These are phyloP conservation scores for Trigoniulus corallinus DNA, from an alignment of 1,140 invertebrate species.

Conservation along the genomic window DNA sequence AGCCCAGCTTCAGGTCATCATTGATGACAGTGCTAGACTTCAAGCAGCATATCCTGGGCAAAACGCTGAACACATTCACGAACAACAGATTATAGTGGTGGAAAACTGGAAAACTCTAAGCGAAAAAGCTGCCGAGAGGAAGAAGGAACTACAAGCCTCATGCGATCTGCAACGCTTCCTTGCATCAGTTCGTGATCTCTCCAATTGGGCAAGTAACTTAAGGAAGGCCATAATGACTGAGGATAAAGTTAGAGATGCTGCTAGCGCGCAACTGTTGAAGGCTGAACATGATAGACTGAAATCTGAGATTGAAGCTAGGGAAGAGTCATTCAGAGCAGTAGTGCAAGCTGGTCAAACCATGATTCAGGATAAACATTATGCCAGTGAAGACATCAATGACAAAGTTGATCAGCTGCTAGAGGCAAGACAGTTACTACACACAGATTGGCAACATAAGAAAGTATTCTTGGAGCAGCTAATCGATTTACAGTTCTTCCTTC, in stretches of 20 bases:
- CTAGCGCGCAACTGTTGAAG: constrained; percentile 68
- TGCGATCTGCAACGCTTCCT: constrained; percentile 78
- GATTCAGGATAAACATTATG: constrained; percentile 71
- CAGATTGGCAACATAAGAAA: constrained; percentile 75
- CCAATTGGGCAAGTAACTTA: constrained; percentile 68
- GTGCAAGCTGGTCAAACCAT: constrained; percentile 65
- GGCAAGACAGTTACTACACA: constrained; percentile 57
- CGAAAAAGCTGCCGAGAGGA: constrained; percentile 54
- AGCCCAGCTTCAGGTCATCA: constrained; percentile 62
- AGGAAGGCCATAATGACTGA: constrained; percentile 61
- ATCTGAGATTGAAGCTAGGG: constrained; percentile 85
- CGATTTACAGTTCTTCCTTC: constrained; percentile 82
- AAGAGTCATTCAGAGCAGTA: constrained; percentile 64
- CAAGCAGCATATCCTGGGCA: constrained; percentile 78
- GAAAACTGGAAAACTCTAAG: constrained; percentile 76
- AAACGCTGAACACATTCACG: constrained; percentile 73
- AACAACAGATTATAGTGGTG: constrained; percentile 65
- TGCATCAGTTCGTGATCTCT: constrained; percentile 62
- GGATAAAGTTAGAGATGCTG: constrained; percentile 67
- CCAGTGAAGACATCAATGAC: constrained; percentile 48
- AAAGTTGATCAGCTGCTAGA: constrained; percentile 55
- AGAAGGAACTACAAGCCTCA: constrained; percentile 65
- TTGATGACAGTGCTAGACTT: constrained; percentile 77
- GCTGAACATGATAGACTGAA: constrained; percentile 79
- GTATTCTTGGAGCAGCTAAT: constrained; percentile 84